These are phyloP conservation scores for Schizothorax lantsangensis DNA, from an alignment of 2,797 vertebrate species.

Conservation along the genomic window DNA sequence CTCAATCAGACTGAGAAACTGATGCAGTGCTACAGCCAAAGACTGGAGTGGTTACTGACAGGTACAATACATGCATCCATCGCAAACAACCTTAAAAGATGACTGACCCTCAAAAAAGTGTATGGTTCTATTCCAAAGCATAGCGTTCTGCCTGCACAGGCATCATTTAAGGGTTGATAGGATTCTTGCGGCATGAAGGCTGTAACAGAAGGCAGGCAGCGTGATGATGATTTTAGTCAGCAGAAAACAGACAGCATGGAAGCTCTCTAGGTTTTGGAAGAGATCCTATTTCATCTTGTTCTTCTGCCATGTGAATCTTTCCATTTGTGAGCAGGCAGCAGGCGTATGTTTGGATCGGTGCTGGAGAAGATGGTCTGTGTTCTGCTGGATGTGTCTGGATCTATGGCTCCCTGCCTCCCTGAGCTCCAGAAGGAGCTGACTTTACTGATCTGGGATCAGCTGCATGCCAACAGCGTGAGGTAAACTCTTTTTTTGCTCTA, in stretches of 20 bases:
- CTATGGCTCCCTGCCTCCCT: slow-evolving; percentile 75
- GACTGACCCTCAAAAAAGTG: neutral
- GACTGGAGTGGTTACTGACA: slow-evolving; percentile 84
- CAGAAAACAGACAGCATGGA: neutral
- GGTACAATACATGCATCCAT: slow-evolving; percentile 66
- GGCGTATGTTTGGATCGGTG: slow-evolving; percentile 78
- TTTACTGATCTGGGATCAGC: slow-evolving; percentile 85
- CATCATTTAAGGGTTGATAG: neutral
- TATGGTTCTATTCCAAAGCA: neutral
- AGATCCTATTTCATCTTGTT: neutral
- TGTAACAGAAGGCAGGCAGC: neutral
- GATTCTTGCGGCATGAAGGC: neutral
- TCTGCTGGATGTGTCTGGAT: slow-evolving; percentile 83
- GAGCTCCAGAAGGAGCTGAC: slow-evolving; percentile 73
- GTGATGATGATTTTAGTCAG: neutral
- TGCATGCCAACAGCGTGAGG: slow-evolving; percentile 68
- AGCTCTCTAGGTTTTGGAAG: neutral
- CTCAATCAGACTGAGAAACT: slow-evolving; percentile 68
- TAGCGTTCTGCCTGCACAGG: neutral
- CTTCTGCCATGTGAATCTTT: neutral
- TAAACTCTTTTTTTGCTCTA: neutral
- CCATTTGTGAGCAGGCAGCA: slow-evolving; percentile 75
- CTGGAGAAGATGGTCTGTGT: slow-evolving; percentile 82
- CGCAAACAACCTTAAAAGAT: too few species aligned
- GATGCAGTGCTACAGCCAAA: slow-evolving; percentile 69